These are phyloP conservation scores for Enteromius anoplus DNA, from an alignment of 2,797 vertebrate species.

Conservation along the genomic window DNA sequence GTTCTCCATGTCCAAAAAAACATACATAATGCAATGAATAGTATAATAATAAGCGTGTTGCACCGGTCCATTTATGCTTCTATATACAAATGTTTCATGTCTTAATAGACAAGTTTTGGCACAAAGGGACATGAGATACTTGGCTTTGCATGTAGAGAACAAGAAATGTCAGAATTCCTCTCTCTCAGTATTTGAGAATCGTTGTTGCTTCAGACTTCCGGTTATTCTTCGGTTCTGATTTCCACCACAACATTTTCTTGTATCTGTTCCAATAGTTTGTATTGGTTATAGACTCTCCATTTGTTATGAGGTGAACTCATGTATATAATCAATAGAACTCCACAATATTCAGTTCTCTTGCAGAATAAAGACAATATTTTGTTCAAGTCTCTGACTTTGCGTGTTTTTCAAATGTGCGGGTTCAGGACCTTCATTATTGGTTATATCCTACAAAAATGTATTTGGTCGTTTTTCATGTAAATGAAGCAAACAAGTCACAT, in stretches of 20 bases:
- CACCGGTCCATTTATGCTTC: conserved; percentile 16
- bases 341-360: conserved; percentile 78
- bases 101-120: conserved; percentile 23
- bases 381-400: conserved; percentile 61
- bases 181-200: conserved; percentile 70
- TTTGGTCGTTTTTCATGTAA: neutral
- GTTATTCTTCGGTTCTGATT: conserved; percentile 68
- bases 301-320: conserved; percentile 74
- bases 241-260: conserved; percentile 66
- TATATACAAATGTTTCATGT: conserved; percentile 28
- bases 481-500: neutral
- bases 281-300: conserved; percentile 77
- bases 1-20: conserved; percentile 9
- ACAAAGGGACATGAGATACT: conserved; percentile 33
- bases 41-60: neutral
- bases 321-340: conserved; percentile 76
- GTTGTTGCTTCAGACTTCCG: conserved; percentile 65
- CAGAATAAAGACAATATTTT: conserved; percentile 86
- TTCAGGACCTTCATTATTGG: neutral
- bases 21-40: conserved; percentile 10
- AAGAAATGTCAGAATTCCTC: conserved; percentile 57
- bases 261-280: conserved; percentile 78
- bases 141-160: conserved; percentile 15
- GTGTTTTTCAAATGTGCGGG: conserved; percentile 24
- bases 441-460: neutral